These are phyloP conservation scores for Nestor notabilis DNA, from an alignment of 2,113 vertebrate species.

Conservation along the genomic window DNA sequence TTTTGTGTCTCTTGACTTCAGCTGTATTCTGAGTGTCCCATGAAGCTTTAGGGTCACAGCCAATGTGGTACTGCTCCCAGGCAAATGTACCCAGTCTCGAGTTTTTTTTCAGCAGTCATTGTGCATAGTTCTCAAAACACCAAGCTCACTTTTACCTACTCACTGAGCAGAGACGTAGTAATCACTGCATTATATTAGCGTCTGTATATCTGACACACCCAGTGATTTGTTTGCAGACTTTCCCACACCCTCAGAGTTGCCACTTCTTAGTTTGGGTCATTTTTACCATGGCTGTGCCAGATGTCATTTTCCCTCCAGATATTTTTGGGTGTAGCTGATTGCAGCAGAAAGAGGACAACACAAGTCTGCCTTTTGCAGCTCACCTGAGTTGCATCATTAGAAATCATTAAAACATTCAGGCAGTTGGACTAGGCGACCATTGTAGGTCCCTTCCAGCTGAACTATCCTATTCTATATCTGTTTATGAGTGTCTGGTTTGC, in stretches of 20 bases:
- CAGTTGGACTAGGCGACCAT: background rate
- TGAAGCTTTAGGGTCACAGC: background rate
- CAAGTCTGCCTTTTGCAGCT: background rate
- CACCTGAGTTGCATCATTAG: background rate
- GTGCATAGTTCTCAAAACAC: background rate
- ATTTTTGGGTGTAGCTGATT: constrained; percentile 7
- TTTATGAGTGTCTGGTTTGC: background rate
- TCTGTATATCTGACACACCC: constrained; percentile 54
- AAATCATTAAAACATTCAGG: background rate
- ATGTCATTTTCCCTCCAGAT: background rate
- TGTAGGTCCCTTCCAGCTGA: background rate
- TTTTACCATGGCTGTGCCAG: constrained; percentile 6
- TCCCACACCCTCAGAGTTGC: constrained; percentile 28
- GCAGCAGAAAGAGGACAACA: background rate
- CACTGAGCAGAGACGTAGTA: background rate
- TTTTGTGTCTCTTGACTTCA: background rate
- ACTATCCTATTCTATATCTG: background rate
- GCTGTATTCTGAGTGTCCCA: background rate
- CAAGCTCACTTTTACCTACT: background rate
- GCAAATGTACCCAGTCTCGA: background rate
- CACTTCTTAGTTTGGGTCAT: constrained; percentile 32
- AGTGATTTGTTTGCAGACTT: constrained; percentile 55
- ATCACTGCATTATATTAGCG: constrained; percentile 18
- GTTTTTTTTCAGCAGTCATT: background rate
- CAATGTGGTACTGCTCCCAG: background rate